A percentile compares a stretch with the other conserved stretches of the same genome.
These are phyloP conservation scores for Tretioscincus oriximinensis DNA, from an alignment of 2,113 vertebrate species.

Conservation along the genomic window DNA sequence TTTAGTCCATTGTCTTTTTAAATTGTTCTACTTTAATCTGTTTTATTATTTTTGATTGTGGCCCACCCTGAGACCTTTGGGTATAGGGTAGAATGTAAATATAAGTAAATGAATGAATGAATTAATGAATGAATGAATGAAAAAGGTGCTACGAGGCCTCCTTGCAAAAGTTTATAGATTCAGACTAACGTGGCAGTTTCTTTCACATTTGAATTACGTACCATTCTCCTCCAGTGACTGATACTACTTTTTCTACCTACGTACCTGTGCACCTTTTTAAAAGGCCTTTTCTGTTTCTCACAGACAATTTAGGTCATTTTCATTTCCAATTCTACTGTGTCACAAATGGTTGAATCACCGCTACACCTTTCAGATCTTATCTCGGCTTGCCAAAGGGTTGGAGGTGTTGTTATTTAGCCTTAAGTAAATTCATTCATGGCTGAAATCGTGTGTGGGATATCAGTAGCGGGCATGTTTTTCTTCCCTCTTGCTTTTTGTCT, in stretches of 20 bases:
- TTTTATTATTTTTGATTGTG: too few relatives aligned
- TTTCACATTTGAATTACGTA: background rate
- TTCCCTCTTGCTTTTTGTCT: background rate
- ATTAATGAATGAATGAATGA: too few relatives aligned
- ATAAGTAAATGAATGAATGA: too few relatives aligned
- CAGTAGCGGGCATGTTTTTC: background rate
- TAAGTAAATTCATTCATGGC: background rate
- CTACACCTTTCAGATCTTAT: conserved; percentile 24
- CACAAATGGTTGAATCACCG: conserved; percentile 24
- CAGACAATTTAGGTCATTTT: conserved; percentile 15
- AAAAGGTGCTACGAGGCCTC: too few relatives aligned
- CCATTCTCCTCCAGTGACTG: background rate
- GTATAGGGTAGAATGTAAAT: too few relatives aligned
- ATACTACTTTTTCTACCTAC: background rate
- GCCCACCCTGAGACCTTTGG: too few relatives aligned
- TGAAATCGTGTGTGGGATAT: conserved; percentile 22
- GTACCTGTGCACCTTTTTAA: background rate
- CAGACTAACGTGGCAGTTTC: too few relatives aligned
- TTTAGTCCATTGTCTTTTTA: too few relatives aligned
- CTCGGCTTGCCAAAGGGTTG: conserved; percentile 6
- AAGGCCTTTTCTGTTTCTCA: background rate
- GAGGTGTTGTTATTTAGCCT: conserved; percentile 14
- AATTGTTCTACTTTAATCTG: too few relatives aligned
- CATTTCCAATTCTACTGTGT: conserved; percentile 27
- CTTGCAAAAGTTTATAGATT: too few relatives aligned